Evolutionary conservation across 1,140 invertebrate genomes (phyloP).

Genomic region (Epicauta chinensis): DNA sequence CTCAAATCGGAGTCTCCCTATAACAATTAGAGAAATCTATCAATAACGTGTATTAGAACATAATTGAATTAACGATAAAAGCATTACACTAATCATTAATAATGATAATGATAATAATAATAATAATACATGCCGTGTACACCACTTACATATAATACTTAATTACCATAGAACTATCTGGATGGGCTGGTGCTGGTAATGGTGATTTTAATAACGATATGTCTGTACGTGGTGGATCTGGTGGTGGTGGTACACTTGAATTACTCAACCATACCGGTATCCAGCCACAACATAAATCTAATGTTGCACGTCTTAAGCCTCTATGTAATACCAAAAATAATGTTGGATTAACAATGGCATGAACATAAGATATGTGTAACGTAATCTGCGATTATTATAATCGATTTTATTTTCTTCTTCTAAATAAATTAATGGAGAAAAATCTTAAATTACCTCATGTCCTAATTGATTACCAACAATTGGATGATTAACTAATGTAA

Average conservation of each 20-base stretch:
- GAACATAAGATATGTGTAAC: conserved; percentile 80
- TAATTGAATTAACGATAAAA: not conserved
- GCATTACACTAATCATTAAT: not conserved
- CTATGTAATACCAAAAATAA: conserved; percentile 73
- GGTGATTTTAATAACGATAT: conserved; percentile 48
- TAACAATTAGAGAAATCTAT: conserved; percentile 9
- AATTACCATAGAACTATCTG: conserved; percentile 60
- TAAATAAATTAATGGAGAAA: not conserved
- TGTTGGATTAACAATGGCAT: conserved; percentile 79
- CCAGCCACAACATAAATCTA: conserved; percentile 68
- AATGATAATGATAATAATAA: not conserved
- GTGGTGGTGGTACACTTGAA: conserved; percentile 41
- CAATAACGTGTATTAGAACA: not conserved
- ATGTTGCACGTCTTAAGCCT: conserved; percentile 61
- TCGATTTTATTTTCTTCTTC: not conserved
- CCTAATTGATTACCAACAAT: conserved; percentile 61
- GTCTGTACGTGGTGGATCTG: conserved; percentile 43
- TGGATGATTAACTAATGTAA: conserved; percentile 69
- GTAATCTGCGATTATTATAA: conserved; percentile 57
- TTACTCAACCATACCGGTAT: conserved; percentile 50
- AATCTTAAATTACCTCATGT: conserved; percentile 55
- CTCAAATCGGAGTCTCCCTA: conserved; percentile 44
- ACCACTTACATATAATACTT: conserved; percentile 63
- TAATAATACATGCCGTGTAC: conserved; percentile 38
- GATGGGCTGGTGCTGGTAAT: conserved; percentile 47